phyloP scores from a whole-genome alignment of 2,888 invertebrate species.

The Hartigia nigra region DNA sequence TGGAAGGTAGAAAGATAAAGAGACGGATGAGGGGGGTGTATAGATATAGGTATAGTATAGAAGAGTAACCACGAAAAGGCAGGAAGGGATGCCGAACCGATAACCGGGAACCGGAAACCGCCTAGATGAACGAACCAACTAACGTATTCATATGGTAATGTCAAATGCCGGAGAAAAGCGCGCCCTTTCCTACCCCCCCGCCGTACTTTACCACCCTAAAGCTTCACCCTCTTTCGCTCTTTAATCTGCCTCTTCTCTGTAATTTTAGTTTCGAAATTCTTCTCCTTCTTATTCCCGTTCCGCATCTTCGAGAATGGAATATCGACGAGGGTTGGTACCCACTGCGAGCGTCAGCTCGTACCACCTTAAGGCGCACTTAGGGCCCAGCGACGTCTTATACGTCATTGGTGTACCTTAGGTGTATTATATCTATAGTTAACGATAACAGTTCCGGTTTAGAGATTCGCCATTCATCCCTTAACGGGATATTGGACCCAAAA shows the following conservation, averaged over 20 bases:
- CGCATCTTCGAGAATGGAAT: not conserved
- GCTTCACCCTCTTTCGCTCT: not conserved
- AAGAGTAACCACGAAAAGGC: slow-evolving; percentile 1
- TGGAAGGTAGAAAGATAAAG: slow-evolving; percentile 4
- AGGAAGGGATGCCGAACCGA: slow-evolving; percentile 22
- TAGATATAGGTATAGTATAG: slow-evolving; percentile 2
- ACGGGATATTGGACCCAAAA: not conserved
- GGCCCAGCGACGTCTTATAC: not conserved
- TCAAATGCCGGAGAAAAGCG: slow-evolving; percentile 13
- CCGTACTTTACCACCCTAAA: not conserved
- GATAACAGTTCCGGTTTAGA: not conserved
- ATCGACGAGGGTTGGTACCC: not conserved
- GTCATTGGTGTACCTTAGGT: not conserved
- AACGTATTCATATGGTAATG: slow-evolving; percentile 15
- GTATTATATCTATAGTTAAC: not conserved
- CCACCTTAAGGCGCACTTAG: not conserved
- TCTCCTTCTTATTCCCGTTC: slow-evolving; percentile 5
- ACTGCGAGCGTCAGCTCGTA: not conserved
- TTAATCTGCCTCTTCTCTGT: slow-evolving; percentile 13
- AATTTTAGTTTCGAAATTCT: slow-evolving; percentile 10
- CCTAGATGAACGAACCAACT: slow-evolving; percentile 11
- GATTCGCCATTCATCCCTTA: not conserved
- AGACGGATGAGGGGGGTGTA: slow-evolving; percentile 8
- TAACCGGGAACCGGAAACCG: slow-evolving; percentile 20
- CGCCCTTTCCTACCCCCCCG: not conserved